These are phyloP conservation scores for Calameuta pallipes DNA, from an alignment of 2,888 invertebrate genomes.

Conservation along the genomic window DNA sequence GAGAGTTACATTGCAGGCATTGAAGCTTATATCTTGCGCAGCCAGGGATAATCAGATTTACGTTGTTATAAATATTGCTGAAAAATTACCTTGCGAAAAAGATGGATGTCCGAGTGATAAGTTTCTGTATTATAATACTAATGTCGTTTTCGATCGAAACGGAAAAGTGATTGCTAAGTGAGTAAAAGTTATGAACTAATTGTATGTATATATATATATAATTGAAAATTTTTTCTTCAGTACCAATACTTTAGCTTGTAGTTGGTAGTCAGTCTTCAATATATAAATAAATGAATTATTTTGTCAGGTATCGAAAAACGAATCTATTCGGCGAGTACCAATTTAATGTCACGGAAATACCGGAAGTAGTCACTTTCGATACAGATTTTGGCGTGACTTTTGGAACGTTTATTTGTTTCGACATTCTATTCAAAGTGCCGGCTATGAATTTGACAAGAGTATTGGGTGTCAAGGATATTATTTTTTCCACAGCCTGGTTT, in stretches of 20 bases:
- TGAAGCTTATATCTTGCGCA: slow-evolving; percentile 64
- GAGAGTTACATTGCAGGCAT: neutral
- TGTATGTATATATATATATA: slow-evolving; percentile 53
- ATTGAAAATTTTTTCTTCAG: slow-evolving; percentile 12
- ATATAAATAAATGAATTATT: neutral
- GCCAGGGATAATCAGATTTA: slow-evolving; percentile 65
- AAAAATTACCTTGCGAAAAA: slow-evolving; percentile 56
- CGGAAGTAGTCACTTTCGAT: slow-evolving; percentile 64
- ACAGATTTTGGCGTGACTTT: slow-evolving; percentile 70
- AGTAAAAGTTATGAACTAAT: slow-evolving; percentile 7
- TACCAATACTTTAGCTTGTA: neutral
- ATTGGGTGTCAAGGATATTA: slow-evolving; percentile 64
- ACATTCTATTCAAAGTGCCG: slow-evolving; percentile 68
- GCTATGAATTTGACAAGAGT: slow-evolving; percentile 62
- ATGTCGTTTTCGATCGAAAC: slow-evolving; percentile 68
- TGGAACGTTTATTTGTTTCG: slow-evolving; percentile 71
- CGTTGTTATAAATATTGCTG: slow-evolving; percentile 68
- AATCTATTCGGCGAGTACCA: slow-evolving; percentile 67
- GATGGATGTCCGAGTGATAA: slow-evolving; percentile 53
- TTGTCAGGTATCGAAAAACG: slow-evolving; percentile 65
- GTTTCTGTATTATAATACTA: slow-evolving; percentile 67
- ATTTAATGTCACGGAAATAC: slow-evolving; percentile 53
- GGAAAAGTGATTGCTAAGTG: slow-evolving; percentile 69
- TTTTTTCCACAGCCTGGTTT: slow-evolving; percentile 71
- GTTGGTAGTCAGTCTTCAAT: neutral